These are phyloP conservation scores for Atherinomorus stipes DNA, from an alignment of 2,113 vertebrate species.

Conservation along the genomic window DNA sequence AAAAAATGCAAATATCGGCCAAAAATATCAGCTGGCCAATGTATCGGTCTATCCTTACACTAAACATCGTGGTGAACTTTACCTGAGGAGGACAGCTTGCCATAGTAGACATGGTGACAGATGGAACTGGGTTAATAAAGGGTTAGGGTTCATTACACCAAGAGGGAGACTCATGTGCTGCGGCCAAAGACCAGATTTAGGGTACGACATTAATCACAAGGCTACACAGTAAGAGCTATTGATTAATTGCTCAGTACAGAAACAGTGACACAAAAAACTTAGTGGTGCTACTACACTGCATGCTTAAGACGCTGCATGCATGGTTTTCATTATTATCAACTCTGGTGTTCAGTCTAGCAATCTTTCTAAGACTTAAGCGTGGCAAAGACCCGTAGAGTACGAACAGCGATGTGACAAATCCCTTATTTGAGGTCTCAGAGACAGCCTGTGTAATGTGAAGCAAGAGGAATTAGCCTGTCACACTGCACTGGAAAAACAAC, in stretches of 20 bases:
- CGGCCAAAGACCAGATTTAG: slow-evolving; percentile 30
- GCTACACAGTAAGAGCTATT: slow-evolving; percentile 18
- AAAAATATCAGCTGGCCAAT: no score
- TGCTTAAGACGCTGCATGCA: neutral
- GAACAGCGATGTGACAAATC: neutral
- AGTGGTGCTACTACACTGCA: neutral
- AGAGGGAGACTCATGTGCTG: slow-evolving; percentile 28
- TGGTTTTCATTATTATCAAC: neutral
- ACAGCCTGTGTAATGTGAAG: slow-evolving; percentile 3
- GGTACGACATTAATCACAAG: slow-evolving; percentile 51
- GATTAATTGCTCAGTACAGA: slow-evolving; percentile 35
- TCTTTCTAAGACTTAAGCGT: neutral
- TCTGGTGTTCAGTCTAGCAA: neutral
- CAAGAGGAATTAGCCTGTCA: slow-evolving; percentile 41
- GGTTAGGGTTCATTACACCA: slow-evolving; percentile 57
- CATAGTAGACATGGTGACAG: slow-evolving; percentile 31
- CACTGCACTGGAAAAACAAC: slow-evolving; percentile 33
- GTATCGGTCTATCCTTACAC: no score
- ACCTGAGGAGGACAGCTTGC: slow-evolving; percentile 19
- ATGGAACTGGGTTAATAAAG: slow-evolving; percentile 60
- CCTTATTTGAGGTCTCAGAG: slow-evolving; percentile 10
- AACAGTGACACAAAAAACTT: slow-evolving; percentile 17
- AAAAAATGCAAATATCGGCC: no score
- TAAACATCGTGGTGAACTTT: neutral
- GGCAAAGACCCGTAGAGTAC: neutral